Base-by-base conservation (phyloP, 2,888 invertebrate species). In the Julus scanicus region DNA sequence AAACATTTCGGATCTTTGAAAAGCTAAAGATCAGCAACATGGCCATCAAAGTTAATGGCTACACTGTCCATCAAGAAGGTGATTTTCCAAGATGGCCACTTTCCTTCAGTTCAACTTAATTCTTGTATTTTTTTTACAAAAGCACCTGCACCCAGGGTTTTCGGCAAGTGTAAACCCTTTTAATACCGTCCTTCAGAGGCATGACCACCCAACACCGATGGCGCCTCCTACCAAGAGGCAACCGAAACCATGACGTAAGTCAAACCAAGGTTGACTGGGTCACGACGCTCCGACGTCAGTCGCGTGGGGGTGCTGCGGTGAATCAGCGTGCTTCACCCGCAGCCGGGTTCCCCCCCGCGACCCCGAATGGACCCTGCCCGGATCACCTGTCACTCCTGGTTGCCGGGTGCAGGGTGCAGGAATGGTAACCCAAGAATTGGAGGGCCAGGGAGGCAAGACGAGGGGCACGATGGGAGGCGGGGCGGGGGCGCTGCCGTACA, bases 291-390 rank as follows among this genome's bases (percentile, higher is more conserved):
- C 13, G 53, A 53, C 53, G 53, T 53, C 53, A 53, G 53, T 20
- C 4, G 63, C n/a, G 63, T n/a, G 20, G 63, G 63, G 63, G 63
- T 63, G 63, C 63, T 63, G 15, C 20, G 63, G 63, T 63, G 63
- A 63, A 63, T 63, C 63, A 63, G 63, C n/a, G 63, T n/a, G 63
- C n/a, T 20, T n/a, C 63, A 63, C 63, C 63, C 63, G 13, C 48
- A 13, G 48, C 48, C 48, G 48, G 57, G 57, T 15, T 15, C 57
- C 57, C 63, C 63, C 63, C 63, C 20, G 5, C 5, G n/a, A 20
- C 20, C 20, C 63, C 63, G n/a, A 63, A 20, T 63, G 63, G 63
- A 9, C n/a, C 63, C 63, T n/a, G 63, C 20, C n/a, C 20, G 2
- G 63, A 63, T 63, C 63, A 63, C 63, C 63, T 63, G 63, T 63